phyloP scores from a whole-genome alignment of 2,888 invertebrate genomes.

The Vesta saturnalis region DNA sequence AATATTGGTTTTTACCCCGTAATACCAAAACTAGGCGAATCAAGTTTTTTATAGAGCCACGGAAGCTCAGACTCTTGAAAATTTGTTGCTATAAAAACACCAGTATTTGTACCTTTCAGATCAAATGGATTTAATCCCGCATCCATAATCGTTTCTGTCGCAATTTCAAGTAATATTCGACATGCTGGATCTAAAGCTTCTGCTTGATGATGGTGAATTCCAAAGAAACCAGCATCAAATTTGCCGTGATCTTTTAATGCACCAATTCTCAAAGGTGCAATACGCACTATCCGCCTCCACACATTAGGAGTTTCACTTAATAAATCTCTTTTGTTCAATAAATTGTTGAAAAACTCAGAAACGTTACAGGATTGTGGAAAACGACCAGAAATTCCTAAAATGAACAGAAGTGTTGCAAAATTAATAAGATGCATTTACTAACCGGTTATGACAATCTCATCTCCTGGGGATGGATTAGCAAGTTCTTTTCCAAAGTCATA shows the following conservation, averaged over 20 bases:
- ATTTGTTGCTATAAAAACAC: slow-evolving; percentile 81
- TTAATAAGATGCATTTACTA: no score
- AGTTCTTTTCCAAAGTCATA: no score
- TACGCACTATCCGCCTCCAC: slow-evolving; percentile 74
- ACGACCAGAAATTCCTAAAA: slow-evolving; percentile 69
- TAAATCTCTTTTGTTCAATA: slow-evolving; percentile 83
- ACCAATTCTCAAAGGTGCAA: slow-evolving; percentile 71
- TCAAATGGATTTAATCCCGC: slow-evolving; percentile 73
- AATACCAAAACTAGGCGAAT: slow-evolving; percentile 58
- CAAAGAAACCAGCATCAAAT: slow-evolving; percentile 67
- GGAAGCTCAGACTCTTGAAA: slow-evolving; percentile 79
- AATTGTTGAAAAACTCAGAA: slow-evolving; percentile 73
- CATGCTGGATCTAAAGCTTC: slow-evolving; percentile 67
- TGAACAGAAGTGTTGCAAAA: no score
- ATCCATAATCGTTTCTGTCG: slow-evolving; percentile 69
- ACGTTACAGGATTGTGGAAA: slow-evolving; percentile 83
- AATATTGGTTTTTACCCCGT: slow-evolving; percentile 65
- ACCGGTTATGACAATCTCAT: no score
- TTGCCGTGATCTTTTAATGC: slow-evolving; percentile 67
- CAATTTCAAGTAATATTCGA: slow-evolving; percentile 67
- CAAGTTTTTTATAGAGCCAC: slow-evolving; percentile 65
- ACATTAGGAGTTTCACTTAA: slow-evolving; percentile 72
- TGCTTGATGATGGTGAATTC: slow-evolving; percentile 75
- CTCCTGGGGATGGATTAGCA: no score
- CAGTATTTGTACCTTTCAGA: slow-evolving; percentile 77